Evolutionary conservation across 2,888 invertebrate genomes (phyloP).

Genomic region (Cheilosia urbana): DNA sequence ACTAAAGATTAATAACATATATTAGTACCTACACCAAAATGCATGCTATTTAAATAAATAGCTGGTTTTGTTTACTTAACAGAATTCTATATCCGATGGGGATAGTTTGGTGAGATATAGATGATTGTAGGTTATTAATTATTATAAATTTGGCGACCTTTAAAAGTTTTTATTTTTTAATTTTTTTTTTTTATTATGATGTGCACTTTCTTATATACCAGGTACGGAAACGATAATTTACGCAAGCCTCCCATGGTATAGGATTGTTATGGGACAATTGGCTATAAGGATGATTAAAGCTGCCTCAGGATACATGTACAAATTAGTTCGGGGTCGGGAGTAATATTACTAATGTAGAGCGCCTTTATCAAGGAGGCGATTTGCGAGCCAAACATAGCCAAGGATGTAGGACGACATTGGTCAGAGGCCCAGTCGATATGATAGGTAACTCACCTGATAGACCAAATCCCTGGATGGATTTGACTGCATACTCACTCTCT

Average conservation of each 20-base stretch:
- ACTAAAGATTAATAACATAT: too few species aligned
- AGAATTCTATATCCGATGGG: too few species aligned
- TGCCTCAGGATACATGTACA: conserved; percentile 90
- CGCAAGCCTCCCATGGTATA: conserved; percentile 90
- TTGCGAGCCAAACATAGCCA: conserved; percentile 86
- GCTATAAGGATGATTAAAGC: conserved; percentile 88
- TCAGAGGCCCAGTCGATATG: conserved; percentile 89
- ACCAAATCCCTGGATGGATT: conserved; percentile 86
- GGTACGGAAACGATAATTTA: conserved; percentile 79
- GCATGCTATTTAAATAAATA: too few species aligned
- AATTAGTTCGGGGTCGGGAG: conserved; percentile 84
- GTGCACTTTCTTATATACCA: too few species aligned
- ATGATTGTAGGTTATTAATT: too few species aligned
- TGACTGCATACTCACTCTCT: conserved; percentile 85
- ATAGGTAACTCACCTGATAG: conserved; percentile 84
- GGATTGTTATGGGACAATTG: conserved; percentile 85
- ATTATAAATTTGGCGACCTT: too few species aligned
- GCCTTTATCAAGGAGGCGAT: conserved; percentile 87
- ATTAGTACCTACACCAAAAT: too few species aligned
- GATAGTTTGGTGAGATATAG: too few species aligned
- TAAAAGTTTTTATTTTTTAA: too few species aligned
- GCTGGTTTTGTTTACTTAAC: too few species aligned
- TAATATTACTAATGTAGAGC: conserved; percentile 88
- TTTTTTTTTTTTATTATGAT: too few species aligned
- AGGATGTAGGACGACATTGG: conserved; percentile 90